Evolutionary conservation across 1,140 invertebrate species (phyloP).

Genomic region (Pinna nobilis): DNA sequence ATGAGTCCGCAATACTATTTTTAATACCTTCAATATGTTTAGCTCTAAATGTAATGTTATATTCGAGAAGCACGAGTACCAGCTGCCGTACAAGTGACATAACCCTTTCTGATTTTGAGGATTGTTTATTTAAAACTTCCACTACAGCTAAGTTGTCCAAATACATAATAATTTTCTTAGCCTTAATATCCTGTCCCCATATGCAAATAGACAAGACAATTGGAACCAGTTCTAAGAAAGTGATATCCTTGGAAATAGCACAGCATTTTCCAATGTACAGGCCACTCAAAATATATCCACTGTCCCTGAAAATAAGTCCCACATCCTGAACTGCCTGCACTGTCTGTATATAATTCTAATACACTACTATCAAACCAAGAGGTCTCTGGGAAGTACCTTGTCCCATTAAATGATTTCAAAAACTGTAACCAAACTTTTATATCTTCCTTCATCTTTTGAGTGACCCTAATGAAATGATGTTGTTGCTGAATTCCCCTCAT

Average conservation of each 20-base stretch:
- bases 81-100: conserved; percentile 24
- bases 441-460: conserved; percentile 8
- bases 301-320: conserved; percentile 14
- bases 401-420: conserved; percentile 29
- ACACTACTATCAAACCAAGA: neutral
- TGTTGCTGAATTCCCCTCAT: conserved; percentile 4
- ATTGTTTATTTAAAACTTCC: conserved; percentile 19
- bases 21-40: conserved; percentile 17
- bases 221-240: conserved; percentile 34
- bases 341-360: conserved; percentile 30
- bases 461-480: conserved; percentile 27
- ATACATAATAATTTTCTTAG: conserved; percentile 20
- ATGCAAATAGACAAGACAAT: conserved; percentile 24
- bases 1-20: conserved; percentile 26
- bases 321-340: conserved; percentile 3
- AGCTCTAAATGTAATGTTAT: conserved; percentile 30
- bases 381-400: neutral
- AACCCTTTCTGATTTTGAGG: conserved; percentile 20
- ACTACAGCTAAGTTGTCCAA: conserved; percentile 33
- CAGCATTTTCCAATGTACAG: neutral
- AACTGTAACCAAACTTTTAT: conserved; percentile 23
- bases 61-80: conserved; percentile 1
- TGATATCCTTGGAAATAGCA: conserved; percentile 16
- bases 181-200: conserved; percentile 13
- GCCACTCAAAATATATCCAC: conserved; percentile 21